phyloP scores from a whole-genome alignment of 2,797 vertebrate genomes.

The Eulemur albifrons region DNA sequence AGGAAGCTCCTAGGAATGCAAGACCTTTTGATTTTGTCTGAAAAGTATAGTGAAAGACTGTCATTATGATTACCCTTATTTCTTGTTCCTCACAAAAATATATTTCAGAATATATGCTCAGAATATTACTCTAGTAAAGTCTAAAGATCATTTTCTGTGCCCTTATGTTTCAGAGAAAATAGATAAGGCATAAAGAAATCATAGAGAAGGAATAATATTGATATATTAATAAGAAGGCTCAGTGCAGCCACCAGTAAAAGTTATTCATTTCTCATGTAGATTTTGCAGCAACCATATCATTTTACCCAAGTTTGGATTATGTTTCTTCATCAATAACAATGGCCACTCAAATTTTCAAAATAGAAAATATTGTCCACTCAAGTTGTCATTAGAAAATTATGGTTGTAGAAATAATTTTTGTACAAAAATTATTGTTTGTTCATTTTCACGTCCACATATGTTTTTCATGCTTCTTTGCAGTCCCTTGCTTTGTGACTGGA shows the following conservation, averaged over 20 bases:
- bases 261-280: neutral
- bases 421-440: neutral
- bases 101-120: neutral
- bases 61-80: neutral
- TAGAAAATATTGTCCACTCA: neutral
- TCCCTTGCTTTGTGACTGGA: neutral
- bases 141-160: neutral
- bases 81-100: neutral
- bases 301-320: neutral
- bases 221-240: neutral
- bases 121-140: neutral
- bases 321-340: neutral
- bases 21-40: constrained; percentile 34
- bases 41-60: neutral
- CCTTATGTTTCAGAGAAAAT: neutral
- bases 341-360: neutral
- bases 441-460: neutral
- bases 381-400: neutral
- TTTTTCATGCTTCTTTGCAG: neutral
- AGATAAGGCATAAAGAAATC: neutral
- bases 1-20: neutral
- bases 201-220: neutral
- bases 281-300: neutral
- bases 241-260: neutral
- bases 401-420: neutral